Evolutionary conservation across 1,140 invertebrate genomes (phyloP).

Genomic region (Nymphalis io): DNA sequence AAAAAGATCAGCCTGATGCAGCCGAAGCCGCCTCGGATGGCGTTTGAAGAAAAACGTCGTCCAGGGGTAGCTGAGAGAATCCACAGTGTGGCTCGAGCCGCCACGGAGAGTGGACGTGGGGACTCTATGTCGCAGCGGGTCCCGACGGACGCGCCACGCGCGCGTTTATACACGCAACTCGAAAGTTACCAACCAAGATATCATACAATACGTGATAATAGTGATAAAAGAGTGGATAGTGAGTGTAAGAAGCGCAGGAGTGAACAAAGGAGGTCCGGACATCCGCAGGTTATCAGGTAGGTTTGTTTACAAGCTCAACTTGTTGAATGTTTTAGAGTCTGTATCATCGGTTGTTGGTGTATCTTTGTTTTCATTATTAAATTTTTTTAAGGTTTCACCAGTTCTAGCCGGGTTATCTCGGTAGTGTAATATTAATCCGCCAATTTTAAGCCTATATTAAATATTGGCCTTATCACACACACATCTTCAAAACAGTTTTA

Average conservation of each 20-base stretch:
- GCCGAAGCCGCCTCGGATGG: conserved; percentile 69
- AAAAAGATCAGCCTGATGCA: conserved; percentile 80
- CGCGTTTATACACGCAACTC: conserved; percentile 69
- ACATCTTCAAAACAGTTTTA: too few relatives aligned
- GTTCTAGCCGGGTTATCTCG: too few relatives aligned
- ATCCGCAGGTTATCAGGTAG: conserved; percentile 55
- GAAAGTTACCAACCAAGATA: conserved; percentile 80
- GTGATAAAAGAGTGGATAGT: conserved; percentile 74
- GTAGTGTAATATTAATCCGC: too few relatives aligned
- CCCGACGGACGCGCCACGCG: conserved; percentile 62
- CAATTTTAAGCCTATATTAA: too few relatives aligned
- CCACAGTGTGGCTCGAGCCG: conserved; percentile 61
- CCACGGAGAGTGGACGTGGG: conserved; percentile 56
- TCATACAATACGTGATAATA: conserved; percentile 76
- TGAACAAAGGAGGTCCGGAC: conserved; percentile 58
- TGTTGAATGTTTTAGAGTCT: conserved; percentile 30
- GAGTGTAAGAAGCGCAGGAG: conserved; percentile 62
- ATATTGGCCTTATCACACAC: too few relatives aligned
- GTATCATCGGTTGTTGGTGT: neutral
- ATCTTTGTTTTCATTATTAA: too few relatives aligned
- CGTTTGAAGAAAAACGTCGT: conserved; percentile 71
- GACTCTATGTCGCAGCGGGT: conserved; percentile 63
- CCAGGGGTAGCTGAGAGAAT: conserved; percentile 65
- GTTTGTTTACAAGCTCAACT: conserved; percentile 38
- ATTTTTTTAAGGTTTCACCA: too few relatives aligned